Conservation (phyloP, 2,888 invertebrate genomes). For the Spodoptera exigua region DNA sequence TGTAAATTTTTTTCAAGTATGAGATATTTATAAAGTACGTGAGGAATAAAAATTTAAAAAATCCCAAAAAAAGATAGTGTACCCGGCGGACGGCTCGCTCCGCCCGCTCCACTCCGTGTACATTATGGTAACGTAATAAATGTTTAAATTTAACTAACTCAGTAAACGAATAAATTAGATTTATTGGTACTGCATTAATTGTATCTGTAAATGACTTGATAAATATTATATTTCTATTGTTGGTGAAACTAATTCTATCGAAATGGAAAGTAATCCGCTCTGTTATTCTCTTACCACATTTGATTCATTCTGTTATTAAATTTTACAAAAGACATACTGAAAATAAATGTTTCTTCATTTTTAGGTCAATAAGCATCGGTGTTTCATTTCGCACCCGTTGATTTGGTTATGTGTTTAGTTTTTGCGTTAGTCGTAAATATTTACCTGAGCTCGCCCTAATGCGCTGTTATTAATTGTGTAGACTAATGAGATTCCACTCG, state of each 20-base stretch:
- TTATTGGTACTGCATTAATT: slow-evolving; percentile 86
- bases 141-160: slow-evolving; percentile 85
- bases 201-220: slow-evolving; percentile 88
- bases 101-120: slow-evolving; percentile 70
- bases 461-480: slow-evolving; percentile 20
- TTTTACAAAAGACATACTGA: slow-evolving; percentile 91
- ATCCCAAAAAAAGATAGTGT: slow-evolving; percentile 78
- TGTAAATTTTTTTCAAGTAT: slow-evolving; percentile 89
- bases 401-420: slow-evolving; percentile 32
- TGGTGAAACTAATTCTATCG: slow-evolving; percentile 86
- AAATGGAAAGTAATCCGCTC: slow-evolving; percentile 85
- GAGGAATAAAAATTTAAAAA: slow-evolving; percentile 83
- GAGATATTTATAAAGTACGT: slow-evolving; percentile 89
- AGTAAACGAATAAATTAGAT: slow-evolving; percentile 87
- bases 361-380: slow-evolving; percentile 91
- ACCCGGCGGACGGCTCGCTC: slow-evolving; percentile 63
- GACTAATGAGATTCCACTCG: slow-evolving; percentile 13
- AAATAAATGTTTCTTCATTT: slow-evolving; percentile 93
- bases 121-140: slow-evolving; percentile 78
- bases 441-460: slow-evolving; percentile 12
- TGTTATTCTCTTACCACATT: slow-evolving; percentile 86
- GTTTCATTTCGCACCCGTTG: slow-evolving; percentile 80
- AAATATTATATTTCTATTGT: slow-evolving; percentile 88
- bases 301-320: slow-evolving; percentile 89
- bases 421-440: slow-evolving; percentile 13